Base-by-base conservation (phyloP, 2,888 invertebrate genomes). In the Troides oblongomaculatus region DNA sequence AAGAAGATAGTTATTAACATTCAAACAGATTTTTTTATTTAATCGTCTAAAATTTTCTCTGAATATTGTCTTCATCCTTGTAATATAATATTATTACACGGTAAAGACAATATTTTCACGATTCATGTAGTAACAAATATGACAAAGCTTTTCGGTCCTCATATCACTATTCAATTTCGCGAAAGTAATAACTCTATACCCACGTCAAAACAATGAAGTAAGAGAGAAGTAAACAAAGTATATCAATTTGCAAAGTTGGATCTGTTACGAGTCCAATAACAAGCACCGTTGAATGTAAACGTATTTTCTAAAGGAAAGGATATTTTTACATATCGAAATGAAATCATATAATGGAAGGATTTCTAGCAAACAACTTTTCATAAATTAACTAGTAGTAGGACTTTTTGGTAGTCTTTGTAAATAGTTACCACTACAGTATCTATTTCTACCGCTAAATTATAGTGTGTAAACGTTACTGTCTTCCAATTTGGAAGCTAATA, bases 201-300 rank as follows among this genome's bases (percentile, higher is more conserved):
- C 46, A 60, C 53, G 39, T 60, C 60, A 64, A 64, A 64, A 69
- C 68, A 64, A 63, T 58, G 21, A 58, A 69, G 43, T 30, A 10
- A 60, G 39, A 39, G 12, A 39, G 58, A 18, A 56, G 56, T 25
- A 65, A 58, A 65, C 57, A 69, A 64, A 46, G 62, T 65, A 62
- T 65, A 62, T 65, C 50, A 69, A 69, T 23, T 65, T 61, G 61
- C 17, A 6, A 25, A 23, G 56, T 61, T 53, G 53, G 39, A 36
- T 58, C 68, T 21, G 18, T 64, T 64, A 36, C 64, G 60, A 43
- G 63, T n/a, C 25, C 1, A 53, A 53, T 53, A 53, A 53, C 53
- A n/a, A 53, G 53, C 53, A 53, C 46, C 53, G 53, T n/a, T 53
- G 46, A 46, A 53, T 53, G 53, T n/a, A 53, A 53, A 53, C 8